Conservation (phyloP, 2,888 invertebrate genomes). For the Ariolimax columbianus region DNA sequence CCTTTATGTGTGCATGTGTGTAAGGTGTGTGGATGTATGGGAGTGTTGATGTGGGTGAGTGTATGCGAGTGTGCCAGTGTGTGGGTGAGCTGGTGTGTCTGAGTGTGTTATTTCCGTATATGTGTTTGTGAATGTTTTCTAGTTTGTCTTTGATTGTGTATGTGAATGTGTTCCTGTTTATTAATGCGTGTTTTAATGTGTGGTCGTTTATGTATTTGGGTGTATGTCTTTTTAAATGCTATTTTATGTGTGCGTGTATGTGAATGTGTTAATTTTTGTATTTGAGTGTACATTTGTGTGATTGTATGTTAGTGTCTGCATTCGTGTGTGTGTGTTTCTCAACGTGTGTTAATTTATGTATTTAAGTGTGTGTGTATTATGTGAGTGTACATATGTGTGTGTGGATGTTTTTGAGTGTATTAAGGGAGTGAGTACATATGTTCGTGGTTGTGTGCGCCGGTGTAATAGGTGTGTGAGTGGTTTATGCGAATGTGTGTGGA, state of each 20-base stretch:
- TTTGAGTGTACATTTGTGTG: no score
- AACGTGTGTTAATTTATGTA: background rate
- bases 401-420: background rate
- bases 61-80: no score
- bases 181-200: no score
- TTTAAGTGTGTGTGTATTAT: background rate
- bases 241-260: background rate
- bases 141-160: background rate
- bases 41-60: no score
- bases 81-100: no score
- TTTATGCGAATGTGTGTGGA: background rate
- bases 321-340: no score
- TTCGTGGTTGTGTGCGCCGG: background rate
- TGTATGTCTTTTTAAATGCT: background rate
- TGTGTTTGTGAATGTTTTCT: background rate
- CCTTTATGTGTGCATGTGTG: no score
- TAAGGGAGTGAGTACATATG: background rate
- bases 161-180: background rate
- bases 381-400: background rate
- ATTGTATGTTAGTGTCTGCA: no score
- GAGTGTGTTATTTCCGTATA: background rate
- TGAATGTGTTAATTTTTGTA: background rate
- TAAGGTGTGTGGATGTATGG: no score
- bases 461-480: no score
- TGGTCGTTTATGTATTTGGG: background rate